Conservation (phyloP, 2,113 vertebrate species). For the Chamaetylas fuelleborni region DNA sequence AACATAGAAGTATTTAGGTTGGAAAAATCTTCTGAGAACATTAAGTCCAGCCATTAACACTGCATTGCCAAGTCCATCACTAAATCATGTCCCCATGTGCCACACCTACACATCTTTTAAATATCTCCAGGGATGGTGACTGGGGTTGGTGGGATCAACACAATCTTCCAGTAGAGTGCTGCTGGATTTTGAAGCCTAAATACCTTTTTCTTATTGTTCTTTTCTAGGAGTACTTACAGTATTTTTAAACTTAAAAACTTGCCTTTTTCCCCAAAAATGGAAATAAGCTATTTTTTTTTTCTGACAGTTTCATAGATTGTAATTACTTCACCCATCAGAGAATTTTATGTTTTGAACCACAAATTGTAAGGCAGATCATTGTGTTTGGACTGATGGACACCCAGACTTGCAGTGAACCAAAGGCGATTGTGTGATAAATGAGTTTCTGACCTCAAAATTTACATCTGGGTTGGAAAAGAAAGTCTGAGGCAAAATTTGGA, state of each 20-base stretch:
- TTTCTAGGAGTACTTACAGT: neutral
- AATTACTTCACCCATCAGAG: neutral
- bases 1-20: neutral
- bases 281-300: neutral
- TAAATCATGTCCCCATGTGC: neutral
- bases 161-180: neutral
- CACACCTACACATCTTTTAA: neutral
- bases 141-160: neutral
- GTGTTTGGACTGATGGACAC: neutral
- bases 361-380: neutral
- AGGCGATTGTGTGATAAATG: neutral
- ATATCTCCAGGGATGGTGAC: neutral
- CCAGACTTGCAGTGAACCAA: neutral
- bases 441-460: neutral
- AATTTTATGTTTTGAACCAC: neutral
- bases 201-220: neutral
- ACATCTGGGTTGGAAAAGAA: neutral
- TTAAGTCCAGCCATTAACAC: neutral
- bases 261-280: fast-evolving
- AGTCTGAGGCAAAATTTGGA: neutral
- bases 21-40: neutral
- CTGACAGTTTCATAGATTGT: neutral
- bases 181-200: neutral
- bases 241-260: neutral
- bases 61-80: neutral